A percentile compares a stretch with the other conserved stretches of the same genome.
Evolutionary conservation across 2,797 vertebrate genomes (phyloP).

Genomic region (Hafferia zeledoni): DNA sequence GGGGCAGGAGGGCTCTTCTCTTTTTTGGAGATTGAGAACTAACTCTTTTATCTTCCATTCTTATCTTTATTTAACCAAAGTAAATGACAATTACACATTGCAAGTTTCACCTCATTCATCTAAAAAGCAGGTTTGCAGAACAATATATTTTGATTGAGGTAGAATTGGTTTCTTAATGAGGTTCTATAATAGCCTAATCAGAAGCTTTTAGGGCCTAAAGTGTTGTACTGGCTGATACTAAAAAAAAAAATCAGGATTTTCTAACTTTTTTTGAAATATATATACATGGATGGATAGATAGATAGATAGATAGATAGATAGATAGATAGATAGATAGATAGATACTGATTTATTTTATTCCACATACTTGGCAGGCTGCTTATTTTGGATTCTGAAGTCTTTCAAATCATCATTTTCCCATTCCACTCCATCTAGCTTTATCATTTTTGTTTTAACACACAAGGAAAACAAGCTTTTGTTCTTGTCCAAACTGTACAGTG

Average conservation of each 20-base stretch:
- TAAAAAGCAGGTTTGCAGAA: background rate
- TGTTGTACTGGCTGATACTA: background rate
- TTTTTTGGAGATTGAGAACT: background rate
- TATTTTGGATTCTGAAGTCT: background rate
- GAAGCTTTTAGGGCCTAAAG: background rate
- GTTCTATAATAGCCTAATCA: background rate
- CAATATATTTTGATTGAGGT: background rate
- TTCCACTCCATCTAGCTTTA: background rate
- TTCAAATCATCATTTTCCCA: background rate
- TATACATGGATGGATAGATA: no score
- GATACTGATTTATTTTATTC: background rate
- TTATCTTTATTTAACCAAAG: background rate
- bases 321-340: no score
- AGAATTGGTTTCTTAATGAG: background rate
- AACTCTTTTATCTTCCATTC: background rate
- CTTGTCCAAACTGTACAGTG: background rate
- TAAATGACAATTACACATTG: rapidly evolving
- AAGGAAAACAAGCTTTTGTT: conserved; percentile 28
- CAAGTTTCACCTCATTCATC: background rate
- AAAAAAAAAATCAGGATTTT: background rate
- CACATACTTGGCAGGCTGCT: background rate
- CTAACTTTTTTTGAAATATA: background rate
- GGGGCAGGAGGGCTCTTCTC: rapidly evolving
- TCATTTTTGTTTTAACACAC: background rate
- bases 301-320: no score